Evolutionary conservation across 2,113 vertebrate species (phyloP).

Genomic region (Acanthisitta chloris): DNA sequence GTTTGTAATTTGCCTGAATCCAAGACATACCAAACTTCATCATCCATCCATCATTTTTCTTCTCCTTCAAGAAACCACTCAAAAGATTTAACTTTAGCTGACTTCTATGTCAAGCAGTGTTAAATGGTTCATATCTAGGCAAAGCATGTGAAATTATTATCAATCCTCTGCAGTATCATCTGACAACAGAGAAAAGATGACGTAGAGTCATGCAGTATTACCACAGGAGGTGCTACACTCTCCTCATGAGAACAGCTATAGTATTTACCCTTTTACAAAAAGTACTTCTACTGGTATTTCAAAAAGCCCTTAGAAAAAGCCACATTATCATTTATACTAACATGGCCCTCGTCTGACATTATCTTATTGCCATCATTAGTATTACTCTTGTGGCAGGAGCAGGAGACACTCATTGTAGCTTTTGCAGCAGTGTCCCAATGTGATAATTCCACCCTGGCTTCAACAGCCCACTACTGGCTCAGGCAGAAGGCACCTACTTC

Average conservation of each 20-base stretch:
- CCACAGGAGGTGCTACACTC: background rate
- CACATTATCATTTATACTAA: background rate
- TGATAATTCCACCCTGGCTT: background rate
- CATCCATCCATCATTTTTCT: background rate
- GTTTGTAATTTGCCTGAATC: background rate
- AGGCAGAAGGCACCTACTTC: background rate
- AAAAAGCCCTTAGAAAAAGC: background rate
- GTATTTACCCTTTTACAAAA: background rate
- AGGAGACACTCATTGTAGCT: background rate
- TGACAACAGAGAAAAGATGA: background rate
- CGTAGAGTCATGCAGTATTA: background rate
- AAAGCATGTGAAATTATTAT: background rate
- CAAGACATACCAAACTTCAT: background rate
- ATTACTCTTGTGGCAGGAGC: background rate
- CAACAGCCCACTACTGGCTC: background rate
- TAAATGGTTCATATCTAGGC: background rate
- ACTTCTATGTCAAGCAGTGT: background rate
- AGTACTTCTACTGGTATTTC: background rate
- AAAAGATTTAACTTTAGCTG: background rate
- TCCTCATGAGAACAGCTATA: background rate
- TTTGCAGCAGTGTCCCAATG: accelerated
- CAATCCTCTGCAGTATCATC: background rate
- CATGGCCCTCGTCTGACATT: background rate
- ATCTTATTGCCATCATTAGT: background rate
- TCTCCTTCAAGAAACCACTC: background rate